Evolutionary conservation across 2,888 invertebrate species (phyloP).

Genomic region (Morpho deidamia): DNA sequence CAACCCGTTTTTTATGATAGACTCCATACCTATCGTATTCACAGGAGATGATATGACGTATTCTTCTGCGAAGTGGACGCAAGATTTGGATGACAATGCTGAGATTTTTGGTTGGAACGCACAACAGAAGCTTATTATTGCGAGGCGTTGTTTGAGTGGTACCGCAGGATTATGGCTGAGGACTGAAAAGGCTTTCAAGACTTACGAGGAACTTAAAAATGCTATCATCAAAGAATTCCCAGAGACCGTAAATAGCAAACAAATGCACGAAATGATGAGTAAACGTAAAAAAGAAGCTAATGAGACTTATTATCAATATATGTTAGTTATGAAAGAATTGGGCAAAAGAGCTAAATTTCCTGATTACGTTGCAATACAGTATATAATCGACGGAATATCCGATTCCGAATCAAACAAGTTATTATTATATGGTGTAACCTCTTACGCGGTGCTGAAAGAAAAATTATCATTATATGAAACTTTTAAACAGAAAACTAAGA

Average conservation of each 20-base stretch:
- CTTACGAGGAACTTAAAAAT: neutral
- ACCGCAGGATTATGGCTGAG: neutral
- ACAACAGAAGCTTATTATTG: conserved; percentile 25
- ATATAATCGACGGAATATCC: neutral
- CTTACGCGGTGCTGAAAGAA: too few relatives aligned
- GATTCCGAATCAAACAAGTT: too few relatives aligned
- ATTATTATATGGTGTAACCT: too few relatives aligned
- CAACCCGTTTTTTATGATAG: too few relatives aligned
- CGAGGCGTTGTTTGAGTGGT: conserved; percentile 16
- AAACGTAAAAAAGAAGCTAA: neutral
- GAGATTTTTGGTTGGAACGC: conserved; percentile 25
- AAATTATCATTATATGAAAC: too few relatives aligned
- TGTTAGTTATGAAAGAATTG: neutral
- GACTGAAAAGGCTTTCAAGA: neutral
- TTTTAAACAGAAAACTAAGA: too few relatives aligned
- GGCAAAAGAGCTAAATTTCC: neutral
- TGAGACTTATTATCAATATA: neutral
- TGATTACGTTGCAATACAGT: neutral
- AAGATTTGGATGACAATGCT: conserved; percentile 27
- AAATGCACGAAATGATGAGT: neutral
- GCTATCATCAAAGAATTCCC: neutral
- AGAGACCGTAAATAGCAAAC: neutral
- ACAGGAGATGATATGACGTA: conserved; percentile 14
- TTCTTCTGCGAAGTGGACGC: conserved; percentile 18
- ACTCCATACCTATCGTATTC: too few relatives aligned